These are phyloP conservation scores for Acanthosepion esculentum DNA, from an alignment of 2,888 invertebrate species.

Conservation along the genomic window DNA sequence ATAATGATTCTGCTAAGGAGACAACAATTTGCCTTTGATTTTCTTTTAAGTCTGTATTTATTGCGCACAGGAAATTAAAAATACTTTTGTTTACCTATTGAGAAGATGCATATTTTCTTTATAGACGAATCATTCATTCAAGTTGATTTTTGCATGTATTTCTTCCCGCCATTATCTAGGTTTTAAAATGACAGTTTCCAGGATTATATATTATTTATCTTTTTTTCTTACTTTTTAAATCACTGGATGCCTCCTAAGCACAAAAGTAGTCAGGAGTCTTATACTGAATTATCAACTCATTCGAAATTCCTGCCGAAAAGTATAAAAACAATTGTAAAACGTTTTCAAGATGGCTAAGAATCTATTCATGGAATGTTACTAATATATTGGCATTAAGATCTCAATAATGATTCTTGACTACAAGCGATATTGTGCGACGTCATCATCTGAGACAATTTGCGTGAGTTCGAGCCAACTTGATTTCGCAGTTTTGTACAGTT, in stretches of 20 bases:
- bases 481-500: too few relatives aligned
- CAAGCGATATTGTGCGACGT: too few relatives aligned
- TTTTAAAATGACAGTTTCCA: background rate
- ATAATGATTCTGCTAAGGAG: background rate
- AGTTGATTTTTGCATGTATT: background rate
- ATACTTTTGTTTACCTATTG: background rate
- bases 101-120: background rate
- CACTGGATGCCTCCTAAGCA: background rate
- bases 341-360: too few relatives aligned
- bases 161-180: background rate
- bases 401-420: too few relatives aligned
- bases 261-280: too few relatives aligned
- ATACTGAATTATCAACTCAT: too few relatives aligned
- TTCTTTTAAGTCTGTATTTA: background rate
- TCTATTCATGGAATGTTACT: too few relatives aligned
- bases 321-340: too few relatives aligned
- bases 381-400: too few relatives aligned
- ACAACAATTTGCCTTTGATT: background rate
- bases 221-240: background rate
- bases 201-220: background rate
- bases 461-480: too few relatives aligned
- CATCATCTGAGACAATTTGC: too few relatives aligned
- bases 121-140: background rate
- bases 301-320: too few relatives aligned
- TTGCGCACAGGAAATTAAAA: background rate